These are phyloP conservation scores for Oreochromis mossambicus DNA, from an alignment of 2,797 vertebrate species.

Conservation along the genomic window DNA sequence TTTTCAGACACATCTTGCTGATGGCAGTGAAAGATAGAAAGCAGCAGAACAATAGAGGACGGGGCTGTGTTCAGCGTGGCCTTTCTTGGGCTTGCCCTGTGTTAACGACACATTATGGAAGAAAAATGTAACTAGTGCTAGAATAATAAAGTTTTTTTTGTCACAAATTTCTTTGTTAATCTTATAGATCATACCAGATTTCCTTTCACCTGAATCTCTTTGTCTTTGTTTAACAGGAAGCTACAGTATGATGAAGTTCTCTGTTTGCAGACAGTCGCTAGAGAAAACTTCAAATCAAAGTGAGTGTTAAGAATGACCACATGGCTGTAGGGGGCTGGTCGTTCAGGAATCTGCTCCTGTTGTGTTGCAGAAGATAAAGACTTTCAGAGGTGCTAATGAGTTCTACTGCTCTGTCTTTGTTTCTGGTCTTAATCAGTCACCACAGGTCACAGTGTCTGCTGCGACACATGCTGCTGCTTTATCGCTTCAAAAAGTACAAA, in stretches of 20 bases:
- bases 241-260: neutral
- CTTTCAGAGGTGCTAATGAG: constrained; percentile 64
- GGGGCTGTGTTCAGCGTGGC: neutral
- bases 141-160: neutral
- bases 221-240: neutral
- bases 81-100: neutral
- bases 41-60: neutral
- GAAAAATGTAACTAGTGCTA: neutral
- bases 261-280: neutral
- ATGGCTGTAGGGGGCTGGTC: neutral
- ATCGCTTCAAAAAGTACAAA: constrained; percentile 43
- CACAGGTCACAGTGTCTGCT: constrained; percentile 49
- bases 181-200: neutral
- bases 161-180: neutral
- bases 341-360: constrained; percentile 28
- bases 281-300: neutral
- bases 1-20: constrained; percentile 5
- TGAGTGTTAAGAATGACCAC: constrained; percentile 5
- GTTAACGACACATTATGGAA: neutral
- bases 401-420: constrained; percentile 51
- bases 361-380: constrained; percentile 41
- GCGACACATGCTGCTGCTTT: constrained; percentile 42
- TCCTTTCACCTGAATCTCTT: neutral
- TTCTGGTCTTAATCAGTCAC: constrained; percentile 55
- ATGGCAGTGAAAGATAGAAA: neutral